These are phyloP conservation scores for Melieria picta DNA, from an alignment of 2,888 invertebrate species.

Conservation along the genomic window DNA sequence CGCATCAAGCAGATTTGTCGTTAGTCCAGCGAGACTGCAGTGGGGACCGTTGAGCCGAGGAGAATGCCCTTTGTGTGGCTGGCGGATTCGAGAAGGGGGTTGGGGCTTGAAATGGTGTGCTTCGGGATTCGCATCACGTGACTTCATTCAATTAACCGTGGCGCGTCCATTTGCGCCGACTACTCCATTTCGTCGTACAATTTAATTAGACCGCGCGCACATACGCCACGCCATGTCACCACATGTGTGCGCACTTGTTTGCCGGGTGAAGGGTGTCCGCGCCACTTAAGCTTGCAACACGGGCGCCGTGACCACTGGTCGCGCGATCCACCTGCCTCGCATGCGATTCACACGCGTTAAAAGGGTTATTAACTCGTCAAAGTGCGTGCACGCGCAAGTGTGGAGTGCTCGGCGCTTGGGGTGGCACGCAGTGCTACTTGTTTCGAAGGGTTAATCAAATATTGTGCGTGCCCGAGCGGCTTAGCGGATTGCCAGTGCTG, in stretches of 20 bases:
- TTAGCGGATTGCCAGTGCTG: constrained; percentile 14
- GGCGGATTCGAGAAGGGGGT: too few species aligned
- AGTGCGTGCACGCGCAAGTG: constrained; percentile 12
- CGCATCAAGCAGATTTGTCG: not conserved
- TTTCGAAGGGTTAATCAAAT: constrained; percentile 46
- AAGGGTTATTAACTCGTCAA: constrained; percentile 64
- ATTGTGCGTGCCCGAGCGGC: constrained; percentile 40
- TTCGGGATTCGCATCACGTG: constrained; percentile 62
- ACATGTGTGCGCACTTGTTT: constrained; percentile 16
- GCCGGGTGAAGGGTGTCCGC: constrained; percentile 60
- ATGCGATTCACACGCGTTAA: constrained; percentile 55
- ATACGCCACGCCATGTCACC: not conserved
- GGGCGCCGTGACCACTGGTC: constrained; percentile 2
- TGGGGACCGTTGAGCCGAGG: not conserved
- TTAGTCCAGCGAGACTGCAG: not conserved
- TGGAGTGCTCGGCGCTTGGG: not conserved
- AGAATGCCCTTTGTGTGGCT: not conserved
- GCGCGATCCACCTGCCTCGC: constrained; percentile 38
- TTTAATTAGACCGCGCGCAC: constrained; percentile 53
- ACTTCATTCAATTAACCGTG: constrained; percentile 63
- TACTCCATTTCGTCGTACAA: constrained; percentile 43
- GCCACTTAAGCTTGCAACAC: constrained; percentile 59
- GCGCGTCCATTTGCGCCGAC: constrained; percentile 23
- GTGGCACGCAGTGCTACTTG: not conserved
- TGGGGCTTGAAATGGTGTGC: constrained; percentile 1